Evolutionary conservation across 2,113 vertebrate genomes (phyloP).

Genomic region (Neogale vison): DNA sequence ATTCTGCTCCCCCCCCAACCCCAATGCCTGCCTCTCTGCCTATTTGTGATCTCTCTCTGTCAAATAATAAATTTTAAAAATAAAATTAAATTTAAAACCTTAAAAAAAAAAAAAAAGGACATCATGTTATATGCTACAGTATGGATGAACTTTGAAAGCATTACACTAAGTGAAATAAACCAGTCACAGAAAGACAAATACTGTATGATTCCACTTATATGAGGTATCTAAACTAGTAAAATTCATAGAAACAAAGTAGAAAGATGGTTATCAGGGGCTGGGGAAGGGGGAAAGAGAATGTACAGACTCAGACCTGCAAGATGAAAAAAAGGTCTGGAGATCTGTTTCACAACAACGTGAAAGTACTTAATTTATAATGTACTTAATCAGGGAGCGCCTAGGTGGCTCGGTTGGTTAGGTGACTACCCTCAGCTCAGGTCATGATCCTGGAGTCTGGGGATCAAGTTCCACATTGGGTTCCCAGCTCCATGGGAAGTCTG

Average conservation of each 20-base stretch:
- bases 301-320: neutral
- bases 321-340: neutral
- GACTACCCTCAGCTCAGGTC: too few relatives aligned
- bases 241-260: neutral
- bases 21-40: too few relatives aligned
- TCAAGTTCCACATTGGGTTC: too few relatives aligned
- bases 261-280: neutral
- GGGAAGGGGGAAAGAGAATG: neutral
- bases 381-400: neutral
- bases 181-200: neutral
- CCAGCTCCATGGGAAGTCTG: too few relatives aligned
- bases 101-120: neutral
- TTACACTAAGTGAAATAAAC: neutral
- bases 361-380: neutral
- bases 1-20: too few relatives aligned
- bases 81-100: too few relatives aligned
- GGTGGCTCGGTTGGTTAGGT: too few relatives aligned
- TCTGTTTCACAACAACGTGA: neutral
- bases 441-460: too few relatives aligned
- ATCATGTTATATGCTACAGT: neutral
- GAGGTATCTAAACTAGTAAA: neutral
- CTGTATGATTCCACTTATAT: neutral
- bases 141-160: neutral
- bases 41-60: too few relatives aligned
- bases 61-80: too few relatives aligned